These are phyloP conservation scores for Hippasteria phrygiana DNA, from an alignment of 53 echinoderm and acorn worm species.

Conservation along the genomic window DNA sequence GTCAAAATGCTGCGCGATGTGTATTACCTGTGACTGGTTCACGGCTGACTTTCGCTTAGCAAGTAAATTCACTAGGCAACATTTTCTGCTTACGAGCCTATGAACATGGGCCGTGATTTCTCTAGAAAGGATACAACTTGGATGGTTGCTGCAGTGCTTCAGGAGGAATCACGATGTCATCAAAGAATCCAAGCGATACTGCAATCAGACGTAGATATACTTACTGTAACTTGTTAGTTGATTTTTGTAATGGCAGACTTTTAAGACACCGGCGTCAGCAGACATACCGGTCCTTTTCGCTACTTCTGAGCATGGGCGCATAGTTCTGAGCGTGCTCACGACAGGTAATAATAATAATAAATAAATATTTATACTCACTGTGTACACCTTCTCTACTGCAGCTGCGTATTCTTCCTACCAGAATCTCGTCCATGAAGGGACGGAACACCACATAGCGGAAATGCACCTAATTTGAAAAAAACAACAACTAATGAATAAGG, in stretches of 20 bases:
- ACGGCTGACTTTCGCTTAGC: background rate
- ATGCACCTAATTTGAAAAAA: conserved; percentile 53
- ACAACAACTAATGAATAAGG: background rate
- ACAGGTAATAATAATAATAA: background rate
- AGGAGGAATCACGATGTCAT: conserved; percentile 92
- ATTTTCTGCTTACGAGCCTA: background rate
- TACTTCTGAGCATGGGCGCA: no score
- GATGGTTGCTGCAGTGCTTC: conserved; percentile 91
- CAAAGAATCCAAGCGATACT: conserved; percentile 97
- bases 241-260: no score
- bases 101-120: background rate
- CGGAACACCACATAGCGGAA: conserved; percentile 95
- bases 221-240: background rate
- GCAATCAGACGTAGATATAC: conserved; percentile 30
- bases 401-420: conserved; percentile 88
- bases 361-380: conserved; percentile 66
- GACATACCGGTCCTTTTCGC: no score
- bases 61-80: background rate
- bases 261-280: no score
- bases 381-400: conserved; percentile 98
- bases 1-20: no score
- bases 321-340: background rate
- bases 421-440: conserved; percentile 96
- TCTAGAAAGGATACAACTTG: conserved; percentile 93
- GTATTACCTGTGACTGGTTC: no score